Evolutionary conservation across 2,797 vertebrate species (phyloP).

Genomic region (Clarias pachynema): DNA sequence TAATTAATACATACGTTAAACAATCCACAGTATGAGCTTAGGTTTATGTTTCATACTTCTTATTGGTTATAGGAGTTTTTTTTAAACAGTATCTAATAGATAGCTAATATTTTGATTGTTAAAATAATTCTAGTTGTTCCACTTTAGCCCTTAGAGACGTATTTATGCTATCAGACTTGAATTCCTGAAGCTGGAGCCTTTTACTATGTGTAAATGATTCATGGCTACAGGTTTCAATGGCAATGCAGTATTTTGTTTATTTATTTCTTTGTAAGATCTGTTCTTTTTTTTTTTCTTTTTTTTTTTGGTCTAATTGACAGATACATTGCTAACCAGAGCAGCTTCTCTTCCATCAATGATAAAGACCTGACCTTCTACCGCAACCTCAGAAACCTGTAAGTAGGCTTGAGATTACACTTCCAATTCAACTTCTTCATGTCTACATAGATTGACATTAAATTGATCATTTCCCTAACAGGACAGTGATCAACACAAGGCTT

Average conservation of each 20-base stretch:
- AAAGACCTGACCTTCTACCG: conserved; percentile 88
- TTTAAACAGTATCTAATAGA: not conserved
- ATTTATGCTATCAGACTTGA: not conserved
- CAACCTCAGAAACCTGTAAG: conserved; percentile 96
- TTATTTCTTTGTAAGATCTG: not conserved
- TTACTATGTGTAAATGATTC: not conserved
- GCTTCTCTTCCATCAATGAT: conserved; percentile 91
- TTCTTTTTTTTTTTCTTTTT: not conserved
- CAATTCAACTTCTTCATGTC: not conserved
- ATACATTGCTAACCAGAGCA: conserved; percentile 91
- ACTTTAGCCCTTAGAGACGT: not conserved
- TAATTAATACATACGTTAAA: not conserved
- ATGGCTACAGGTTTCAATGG: not conserved
- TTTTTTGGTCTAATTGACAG: conserved; percentile 68
- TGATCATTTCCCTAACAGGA: conserved; percentile 74
- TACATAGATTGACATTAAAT: conserved; percentile 29
- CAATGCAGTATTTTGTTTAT: not conserved
- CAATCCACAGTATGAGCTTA: too few relatives aligned
- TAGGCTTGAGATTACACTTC: conserved; percentile 50
- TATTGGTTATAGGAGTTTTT: not conserved
- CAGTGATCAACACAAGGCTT: conserved; percentile 90
- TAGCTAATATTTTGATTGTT: not conserved
- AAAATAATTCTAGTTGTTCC: not conserved
- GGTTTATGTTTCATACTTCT: not conserved
- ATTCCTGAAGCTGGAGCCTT: not conserved